Evolutionary conservation across 2,797 vertebrate genomes (phyloP).

Genomic region (Acipenser oxyrinchus): DNA sequence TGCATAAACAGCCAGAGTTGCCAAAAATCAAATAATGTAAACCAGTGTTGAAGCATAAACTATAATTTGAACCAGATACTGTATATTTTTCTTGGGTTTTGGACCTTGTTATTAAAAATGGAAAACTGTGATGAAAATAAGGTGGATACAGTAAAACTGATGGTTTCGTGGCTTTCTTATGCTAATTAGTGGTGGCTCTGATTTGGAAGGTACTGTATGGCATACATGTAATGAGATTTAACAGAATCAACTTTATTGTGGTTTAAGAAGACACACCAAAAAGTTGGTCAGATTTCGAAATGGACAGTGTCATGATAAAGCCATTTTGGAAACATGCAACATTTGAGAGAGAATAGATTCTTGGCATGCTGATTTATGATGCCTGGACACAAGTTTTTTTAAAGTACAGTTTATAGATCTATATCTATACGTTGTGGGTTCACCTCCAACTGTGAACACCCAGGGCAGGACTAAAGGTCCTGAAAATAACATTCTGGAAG

Average conservation of each 20-base stretch:
- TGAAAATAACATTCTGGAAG: too few relatives aligned
- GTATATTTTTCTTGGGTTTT: too few relatives aligned
- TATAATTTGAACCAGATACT: too few relatives aligned
- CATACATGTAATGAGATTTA: background rate
- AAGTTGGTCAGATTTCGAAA: background rate
- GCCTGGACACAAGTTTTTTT: background rate
- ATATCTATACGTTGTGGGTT: background rate
- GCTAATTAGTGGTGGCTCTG: background rate
- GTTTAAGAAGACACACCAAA: background rate
- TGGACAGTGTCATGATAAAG: background rate
- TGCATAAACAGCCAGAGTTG: too few relatives aligned
- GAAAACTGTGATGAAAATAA: too few relatives aligned
- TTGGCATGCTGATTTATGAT: background rate
- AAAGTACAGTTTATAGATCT: background rate
- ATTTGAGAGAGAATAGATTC: background rate
- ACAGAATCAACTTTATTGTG: background rate
- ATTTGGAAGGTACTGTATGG: conserved; percentile 1
- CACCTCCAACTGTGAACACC: background rate
- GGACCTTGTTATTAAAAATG: too few relatives aligned
- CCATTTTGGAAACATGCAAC: background rate
- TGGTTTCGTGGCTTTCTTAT: background rate
- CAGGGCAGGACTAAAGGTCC: background rate
- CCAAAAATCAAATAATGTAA: too few relatives aligned
- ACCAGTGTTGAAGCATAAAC: too few relatives aligned
- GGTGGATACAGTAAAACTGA: too few relatives aligned